phyloP scores from a whole-genome alignment of 2,888 invertebrate species.

The Pterobdella sp. region DNA sequence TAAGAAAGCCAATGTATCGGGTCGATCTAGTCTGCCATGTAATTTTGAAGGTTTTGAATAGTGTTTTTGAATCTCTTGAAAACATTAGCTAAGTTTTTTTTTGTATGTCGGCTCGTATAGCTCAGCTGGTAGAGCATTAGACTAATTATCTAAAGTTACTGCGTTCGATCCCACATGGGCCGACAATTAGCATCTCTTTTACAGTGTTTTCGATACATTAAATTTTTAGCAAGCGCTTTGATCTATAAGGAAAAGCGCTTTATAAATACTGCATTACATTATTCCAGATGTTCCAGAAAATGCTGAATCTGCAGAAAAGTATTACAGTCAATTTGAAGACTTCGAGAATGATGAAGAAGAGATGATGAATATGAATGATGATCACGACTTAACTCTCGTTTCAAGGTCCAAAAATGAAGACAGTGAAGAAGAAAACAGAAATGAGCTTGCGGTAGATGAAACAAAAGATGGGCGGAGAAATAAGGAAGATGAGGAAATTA shows the following conservation, averaged over 20 bases:
- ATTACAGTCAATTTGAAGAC: slow-evolving; percentile 50
- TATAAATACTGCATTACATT: neutral
- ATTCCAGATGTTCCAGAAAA: slow-evolving; percentile 47
- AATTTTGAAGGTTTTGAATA: no score
- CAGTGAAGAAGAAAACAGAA: neutral
- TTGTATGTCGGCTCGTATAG: no score
- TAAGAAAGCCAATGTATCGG: no score
- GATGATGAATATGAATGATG: no score
- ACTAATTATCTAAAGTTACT: no score
- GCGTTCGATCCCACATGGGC: no score
- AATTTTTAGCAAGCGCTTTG: neutral
- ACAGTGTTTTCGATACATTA: no score
- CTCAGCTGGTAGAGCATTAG: no score
- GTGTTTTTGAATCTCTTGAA: no score
- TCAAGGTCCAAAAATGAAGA: neutral
- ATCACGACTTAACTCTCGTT: neutral
- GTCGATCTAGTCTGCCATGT: no score
- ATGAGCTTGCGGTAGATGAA: neutral
- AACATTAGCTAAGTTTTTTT: no score
- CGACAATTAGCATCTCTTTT: no score
- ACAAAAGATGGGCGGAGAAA: neutral
- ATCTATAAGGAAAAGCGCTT: neutral
- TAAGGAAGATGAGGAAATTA: neutral
- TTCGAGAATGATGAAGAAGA: slow-evolving; percentile 40
- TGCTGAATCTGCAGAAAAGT: slow-evolving; percentile 48